Evolutionary conservation across 2,797 vertebrate genomes (phyloP).

Genomic region (Anguilla megastoma): DNA sequence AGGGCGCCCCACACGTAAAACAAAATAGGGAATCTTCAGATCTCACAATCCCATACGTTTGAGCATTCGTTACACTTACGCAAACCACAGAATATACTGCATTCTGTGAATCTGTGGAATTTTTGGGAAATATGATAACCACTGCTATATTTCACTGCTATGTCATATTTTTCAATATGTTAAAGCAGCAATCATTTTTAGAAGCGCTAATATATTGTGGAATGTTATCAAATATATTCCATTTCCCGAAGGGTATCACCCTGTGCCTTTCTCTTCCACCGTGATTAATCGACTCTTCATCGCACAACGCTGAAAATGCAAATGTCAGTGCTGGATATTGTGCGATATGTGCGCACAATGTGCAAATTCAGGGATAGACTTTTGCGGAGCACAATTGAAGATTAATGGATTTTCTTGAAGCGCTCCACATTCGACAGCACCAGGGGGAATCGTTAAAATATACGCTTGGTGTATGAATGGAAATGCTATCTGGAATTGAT

Average conservation of each 20-base stretch:
- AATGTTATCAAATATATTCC: neutral
- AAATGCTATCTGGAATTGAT: neutral
- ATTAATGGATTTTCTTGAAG: neutral
- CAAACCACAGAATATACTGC: neutral
- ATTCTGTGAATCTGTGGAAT: neutral
- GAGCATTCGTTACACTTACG: neutral
- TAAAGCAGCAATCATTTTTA: neutral
- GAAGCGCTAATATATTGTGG: neutral
- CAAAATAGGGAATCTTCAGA: neutral
- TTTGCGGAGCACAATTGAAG: neutral
- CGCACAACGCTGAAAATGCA: neutral
- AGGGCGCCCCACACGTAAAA: neutral
- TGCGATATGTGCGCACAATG: neutral
- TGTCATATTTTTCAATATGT: neutral
- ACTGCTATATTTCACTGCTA: neutral
- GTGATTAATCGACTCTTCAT: neutral
- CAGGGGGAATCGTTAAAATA: neutral
- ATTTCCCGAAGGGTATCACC: neutral
- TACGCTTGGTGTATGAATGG: neutral
- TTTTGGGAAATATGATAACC: neutral
- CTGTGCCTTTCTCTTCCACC: neutral
- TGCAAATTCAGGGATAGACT: neutral
- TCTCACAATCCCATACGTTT: neutral
- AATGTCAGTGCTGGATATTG: neutral
- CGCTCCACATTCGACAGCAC: neutral